These are phyloP conservation scores for Eumaeus atala DNA, from an alignment of 1,140 invertebrate species.

Conservation along the genomic window DNA sequence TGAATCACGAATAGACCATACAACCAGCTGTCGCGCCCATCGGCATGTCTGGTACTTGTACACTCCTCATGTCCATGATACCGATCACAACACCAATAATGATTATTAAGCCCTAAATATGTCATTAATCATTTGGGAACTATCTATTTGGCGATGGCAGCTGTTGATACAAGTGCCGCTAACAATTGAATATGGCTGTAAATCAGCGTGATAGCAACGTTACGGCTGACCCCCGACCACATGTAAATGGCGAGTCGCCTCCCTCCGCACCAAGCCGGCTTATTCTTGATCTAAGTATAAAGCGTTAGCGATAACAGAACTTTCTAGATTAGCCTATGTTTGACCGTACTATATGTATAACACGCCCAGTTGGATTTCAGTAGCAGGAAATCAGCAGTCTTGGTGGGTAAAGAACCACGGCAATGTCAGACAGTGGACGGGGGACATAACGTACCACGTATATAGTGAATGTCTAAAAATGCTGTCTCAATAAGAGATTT, in stretches of 20 bases:
- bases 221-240: constrained; percentile 44
- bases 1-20: too few relatives aligned
- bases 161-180: constrained; percentile 59
- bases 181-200: constrained; percentile 67
- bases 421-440: too few relatives aligned
- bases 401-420: too few relatives aligned
- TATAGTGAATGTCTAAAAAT: too few relatives aligned
- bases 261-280: constrained; percentile 26
- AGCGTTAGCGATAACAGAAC: constrained; percentile 22
- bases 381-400: too few relatives aligned
- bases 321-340: background rate
- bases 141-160: constrained; percentile 50
- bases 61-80: too few relatives aligned
- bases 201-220: constrained; percentile 57
- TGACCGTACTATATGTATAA: too few relatives aligned
- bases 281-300: constrained; percentile 29
- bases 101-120: background rate
- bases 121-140: constrained; percentile 23
- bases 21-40: too few relatives aligned
- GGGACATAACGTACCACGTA: too few relatives aligned
- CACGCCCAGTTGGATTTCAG: background rate
- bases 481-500: too few relatives aligned
- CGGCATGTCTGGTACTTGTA: too few relatives aligned
- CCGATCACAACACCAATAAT: too few relatives aligned
- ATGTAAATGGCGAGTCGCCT: constrained; percentile 52